phyloP scores from a whole-genome alignment of 2,797 vertebrate species.

The Babyrousa celebensis region DNA sequence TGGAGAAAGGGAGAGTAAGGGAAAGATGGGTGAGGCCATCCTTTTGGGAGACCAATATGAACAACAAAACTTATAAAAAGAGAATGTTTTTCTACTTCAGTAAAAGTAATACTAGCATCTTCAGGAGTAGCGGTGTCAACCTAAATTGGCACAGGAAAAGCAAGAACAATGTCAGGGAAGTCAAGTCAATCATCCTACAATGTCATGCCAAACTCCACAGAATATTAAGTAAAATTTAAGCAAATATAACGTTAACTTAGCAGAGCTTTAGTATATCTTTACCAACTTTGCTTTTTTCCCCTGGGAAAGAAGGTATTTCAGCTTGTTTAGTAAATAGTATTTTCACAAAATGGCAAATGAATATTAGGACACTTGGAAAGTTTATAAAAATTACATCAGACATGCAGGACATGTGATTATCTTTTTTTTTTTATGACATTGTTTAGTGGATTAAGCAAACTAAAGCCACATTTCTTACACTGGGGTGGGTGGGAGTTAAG shows the following conservation, averaged over 20 bases:
- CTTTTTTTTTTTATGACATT: conserved; percentile 77
- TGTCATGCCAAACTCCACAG: background rate
- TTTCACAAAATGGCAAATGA: conserved; percentile 74
- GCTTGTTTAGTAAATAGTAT: conserved; percentile 68
- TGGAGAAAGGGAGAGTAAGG: background rate
- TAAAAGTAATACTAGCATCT: background rate
- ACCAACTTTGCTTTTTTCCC: background rate
- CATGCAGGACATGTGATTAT: conserved; percentile 67
- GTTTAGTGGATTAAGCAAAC: conserved; percentile 82
- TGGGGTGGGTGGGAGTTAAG: conserved; percentile 45
- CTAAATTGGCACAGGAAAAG: background rate
- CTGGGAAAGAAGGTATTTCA: conserved; percentile 43
- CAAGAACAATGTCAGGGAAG: background rate
- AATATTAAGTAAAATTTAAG: background rate
- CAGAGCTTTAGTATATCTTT: background rate
- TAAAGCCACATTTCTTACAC: conserved; percentile 74
- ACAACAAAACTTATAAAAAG: background rate
- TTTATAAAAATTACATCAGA: conserved; percentile 74
- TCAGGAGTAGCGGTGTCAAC: background rate
- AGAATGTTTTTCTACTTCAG: background rate
- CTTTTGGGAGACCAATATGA: conserved; percentile 16
- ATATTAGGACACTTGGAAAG: conserved; percentile 73
- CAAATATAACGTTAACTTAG: background rate
- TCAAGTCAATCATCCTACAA: background rate
- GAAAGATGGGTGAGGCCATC: background rate